Evolutionary conservation across 2,888 invertebrate species (phyloP).

Genomic region (Trachelus troglodyta): DNA sequence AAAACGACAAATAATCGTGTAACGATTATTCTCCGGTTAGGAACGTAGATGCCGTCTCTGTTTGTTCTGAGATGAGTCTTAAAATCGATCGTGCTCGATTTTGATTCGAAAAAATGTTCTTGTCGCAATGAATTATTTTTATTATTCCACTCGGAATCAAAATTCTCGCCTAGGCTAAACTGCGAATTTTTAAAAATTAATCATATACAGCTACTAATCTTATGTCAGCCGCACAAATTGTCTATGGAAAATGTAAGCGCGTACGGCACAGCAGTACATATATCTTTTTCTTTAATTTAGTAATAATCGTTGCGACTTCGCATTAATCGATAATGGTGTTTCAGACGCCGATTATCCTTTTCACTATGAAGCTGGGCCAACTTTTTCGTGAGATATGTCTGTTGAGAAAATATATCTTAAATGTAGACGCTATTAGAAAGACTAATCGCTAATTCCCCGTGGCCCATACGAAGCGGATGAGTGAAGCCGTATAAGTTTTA

Average conservation of each 20-base stretch:
- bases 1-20: not conserved
- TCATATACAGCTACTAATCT: not conserved
- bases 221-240: not conserved
- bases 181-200: not conserved
- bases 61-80: not conserved
- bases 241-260: not conserved
- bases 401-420: slow-evolving; percentile 57
- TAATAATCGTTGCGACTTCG: not conserved
- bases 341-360: slow-evolving; percentile 22
- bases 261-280: not conserved
- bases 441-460: slow-evolving; percentile 34
- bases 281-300: not conserved
- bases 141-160: not conserved
- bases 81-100: not conserved
- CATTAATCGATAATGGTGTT: not conserved
- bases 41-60: not conserved
- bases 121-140: not conserved
- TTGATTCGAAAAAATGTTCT: slow-evolving; percentile 4
- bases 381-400: slow-evolving; percentile 57
- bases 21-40: not conserved
- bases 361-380: slow-evolving; percentile 53
- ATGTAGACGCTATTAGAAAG: slow-evolving; percentile 39
- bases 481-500: slow-evolving; percentile 31
- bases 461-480: slow-evolving; percentile 33
- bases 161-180: not conserved